These are phyloP conservation scores for Scomber colias DNA, from an alignment of 2,113 vertebrate genomes.

Conservation along the genomic window DNA sequence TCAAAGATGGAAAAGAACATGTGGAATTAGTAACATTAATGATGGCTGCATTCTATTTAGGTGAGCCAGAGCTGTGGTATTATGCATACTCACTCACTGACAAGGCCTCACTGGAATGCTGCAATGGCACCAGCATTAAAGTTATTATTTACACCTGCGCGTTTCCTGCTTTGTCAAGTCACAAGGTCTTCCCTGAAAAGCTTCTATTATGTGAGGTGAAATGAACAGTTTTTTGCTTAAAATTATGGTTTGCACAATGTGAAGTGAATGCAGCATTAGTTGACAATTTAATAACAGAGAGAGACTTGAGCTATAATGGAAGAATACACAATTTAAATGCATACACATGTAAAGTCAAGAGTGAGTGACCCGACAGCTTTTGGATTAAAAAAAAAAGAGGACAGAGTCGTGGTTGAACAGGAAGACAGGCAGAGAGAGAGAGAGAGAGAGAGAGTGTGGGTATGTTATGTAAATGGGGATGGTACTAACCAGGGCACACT, in stretches of 20 bases:
- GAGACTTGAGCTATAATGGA: background rate
- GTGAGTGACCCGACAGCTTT: background rate
- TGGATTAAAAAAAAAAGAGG: slow-evolving; percentile 11
- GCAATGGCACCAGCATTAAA: no score
- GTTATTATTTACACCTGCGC: no score
- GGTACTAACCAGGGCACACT: slow-evolving; percentile 94
- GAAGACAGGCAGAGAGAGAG: background rate
- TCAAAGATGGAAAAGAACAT: no score
- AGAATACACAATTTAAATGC: slow-evolving; percentile 12
- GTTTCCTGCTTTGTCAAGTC: no score
- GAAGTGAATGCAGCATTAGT: background rate
- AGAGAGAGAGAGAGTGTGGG: background rate
- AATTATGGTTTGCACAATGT: background rate
- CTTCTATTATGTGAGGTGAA: background rate
- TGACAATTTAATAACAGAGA: background rate
- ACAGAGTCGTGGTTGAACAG: background rate
- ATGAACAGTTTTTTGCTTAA: background rate
- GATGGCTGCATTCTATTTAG: no score
- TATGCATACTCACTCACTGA: no score
- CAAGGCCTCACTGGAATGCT: no score
- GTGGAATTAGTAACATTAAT: no score
- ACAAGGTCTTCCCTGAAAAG: no score
- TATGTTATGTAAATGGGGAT: slow-evolving; percentile 73
- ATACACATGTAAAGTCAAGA: slow-evolving; percentile 17
- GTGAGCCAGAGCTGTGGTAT: no score